Evolutionary conservation across 2,797 vertebrate species (phyloP).

Genomic region (Carapus acus): DNA sequence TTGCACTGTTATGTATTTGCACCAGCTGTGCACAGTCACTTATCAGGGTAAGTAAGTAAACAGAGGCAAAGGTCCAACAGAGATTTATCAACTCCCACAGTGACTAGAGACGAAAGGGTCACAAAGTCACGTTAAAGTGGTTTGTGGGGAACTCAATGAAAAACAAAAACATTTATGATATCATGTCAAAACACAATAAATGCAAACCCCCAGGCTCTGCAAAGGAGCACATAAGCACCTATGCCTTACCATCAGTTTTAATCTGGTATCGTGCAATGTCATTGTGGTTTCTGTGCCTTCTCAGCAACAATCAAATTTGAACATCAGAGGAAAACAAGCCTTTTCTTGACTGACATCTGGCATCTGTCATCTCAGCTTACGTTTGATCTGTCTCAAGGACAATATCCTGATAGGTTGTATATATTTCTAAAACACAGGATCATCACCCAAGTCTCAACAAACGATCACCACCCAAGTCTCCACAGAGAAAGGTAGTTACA

Average conservation of each 20-base stretch:
- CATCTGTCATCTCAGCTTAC: neutral
- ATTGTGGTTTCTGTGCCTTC: neutral
- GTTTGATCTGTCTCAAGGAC: too few species aligned
- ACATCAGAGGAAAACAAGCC: slow-evolving; percentile 5
- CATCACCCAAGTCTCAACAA: too few species aligned
- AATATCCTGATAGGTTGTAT: too few species aligned
- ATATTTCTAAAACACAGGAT: too few species aligned
- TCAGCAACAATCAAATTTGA: neutral
- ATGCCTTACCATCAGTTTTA: neutral
- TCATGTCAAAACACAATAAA: neutral
- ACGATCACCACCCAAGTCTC: too few species aligned
- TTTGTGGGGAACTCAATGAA: neutral
- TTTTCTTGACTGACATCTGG: slow-evolving; percentile 15
- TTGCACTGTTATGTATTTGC: slow-evolving; percentile 19
- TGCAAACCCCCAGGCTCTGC: neutral
- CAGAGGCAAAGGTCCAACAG: slow-evolving; percentile 38
- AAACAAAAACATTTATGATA: neutral
- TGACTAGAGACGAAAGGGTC: slow-evolving; percentile 14
- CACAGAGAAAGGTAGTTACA: too few species aligned
- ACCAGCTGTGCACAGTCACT: slow-evolving; percentile 42
- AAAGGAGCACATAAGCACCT: neutral
- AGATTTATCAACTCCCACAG: slow-evolving; percentile 9
- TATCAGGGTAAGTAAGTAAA: slow-evolving; percentile 54
- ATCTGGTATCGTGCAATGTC: too few species aligned
- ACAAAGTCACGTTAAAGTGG: neutral